phyloP scores from a whole-genome alignment of 1,140 invertebrate genomes.

The Drosophila sucinea region DNA sequence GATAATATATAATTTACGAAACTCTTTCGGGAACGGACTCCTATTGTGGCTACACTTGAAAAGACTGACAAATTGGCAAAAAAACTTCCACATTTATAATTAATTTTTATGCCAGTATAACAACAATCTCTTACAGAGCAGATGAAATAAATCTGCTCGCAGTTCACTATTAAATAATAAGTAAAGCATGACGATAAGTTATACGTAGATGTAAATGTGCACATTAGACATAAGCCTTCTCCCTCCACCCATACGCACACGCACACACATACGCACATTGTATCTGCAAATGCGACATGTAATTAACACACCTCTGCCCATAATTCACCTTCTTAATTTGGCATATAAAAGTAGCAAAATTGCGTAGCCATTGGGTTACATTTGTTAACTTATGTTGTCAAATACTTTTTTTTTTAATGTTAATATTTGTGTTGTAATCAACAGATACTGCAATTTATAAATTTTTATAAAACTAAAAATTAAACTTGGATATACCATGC shows the following conservation, averaged over 20 bases:
- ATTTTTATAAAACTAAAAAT: too few species aligned
- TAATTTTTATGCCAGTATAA: conserved; percentile 12
- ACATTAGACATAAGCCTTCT: neutral
- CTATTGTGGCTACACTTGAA: neutral
- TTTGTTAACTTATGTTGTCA: too few species aligned
- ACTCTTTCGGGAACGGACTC: neutral
- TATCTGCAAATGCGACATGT: neutral
- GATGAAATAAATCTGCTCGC: conserved; percentile 1
- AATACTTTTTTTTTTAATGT: too few species aligned
- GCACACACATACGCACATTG: neutral
- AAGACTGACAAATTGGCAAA: conserved; percentile 33
- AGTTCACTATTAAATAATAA: conserved; percentile 7
- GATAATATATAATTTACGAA: neutral
- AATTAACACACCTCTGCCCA: neutral
- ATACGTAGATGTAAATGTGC: neutral
- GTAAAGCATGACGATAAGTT: conserved; percentile 1
- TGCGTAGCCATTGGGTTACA: too few species aligned
- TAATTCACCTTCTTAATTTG: neutral
- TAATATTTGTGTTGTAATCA: too few species aligned
- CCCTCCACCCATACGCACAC: neutral
- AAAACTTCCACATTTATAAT: conserved; percentile 36
- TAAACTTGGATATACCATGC: too few species aligned
- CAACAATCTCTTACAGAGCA: conserved; percentile 5
- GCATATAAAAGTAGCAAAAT: too few species aligned
- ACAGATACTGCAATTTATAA: too few species aligned